These are phyloP conservation scores for Alectura lathami DNA, from an alignment of 2,113 vertebrate genomes.

Conservation along the genomic window DNA sequence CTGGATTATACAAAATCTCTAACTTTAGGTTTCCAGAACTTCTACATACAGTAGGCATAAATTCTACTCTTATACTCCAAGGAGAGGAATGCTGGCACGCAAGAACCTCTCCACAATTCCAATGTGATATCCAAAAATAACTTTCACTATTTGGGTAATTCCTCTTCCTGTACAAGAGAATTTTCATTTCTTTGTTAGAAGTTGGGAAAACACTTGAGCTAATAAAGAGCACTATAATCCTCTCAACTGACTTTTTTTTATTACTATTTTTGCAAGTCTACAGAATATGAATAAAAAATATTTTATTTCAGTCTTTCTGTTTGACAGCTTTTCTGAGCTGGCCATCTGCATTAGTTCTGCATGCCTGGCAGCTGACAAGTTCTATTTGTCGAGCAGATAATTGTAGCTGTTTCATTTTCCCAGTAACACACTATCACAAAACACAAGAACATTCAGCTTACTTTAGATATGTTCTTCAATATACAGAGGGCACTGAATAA, in stretches of 20 bases:
- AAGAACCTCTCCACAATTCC: neutral
- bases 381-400: conserved; percentile 68
- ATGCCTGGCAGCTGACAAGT: conserved; percentile 58
- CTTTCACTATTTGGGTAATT: neutral
- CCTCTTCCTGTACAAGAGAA: neutral
- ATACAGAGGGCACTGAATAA: conserved; percentile 57
- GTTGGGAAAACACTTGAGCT: neutral
- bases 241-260: neutral
- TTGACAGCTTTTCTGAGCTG: conserved; percentile 53
- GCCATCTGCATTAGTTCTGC: conserved; percentile 59
- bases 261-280: neutral
- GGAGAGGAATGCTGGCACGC: neutral
- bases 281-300: neutral
- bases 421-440: conserved; percentile 56
- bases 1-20: neutral
- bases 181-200: neutral
- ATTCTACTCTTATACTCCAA: neutral
- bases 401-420: conserved; percentile 62
- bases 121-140: neutral
- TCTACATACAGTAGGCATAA: neutral
- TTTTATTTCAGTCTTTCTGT: conserved; percentile 29
- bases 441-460: conserved; percentile 18
- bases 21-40: neutral
- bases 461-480: conserved; percentile 45
- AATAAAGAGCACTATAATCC: neutral